Conservation (phyloP, 2,113 vertebrate genomes). For the Cinclus cinclus region DNA sequence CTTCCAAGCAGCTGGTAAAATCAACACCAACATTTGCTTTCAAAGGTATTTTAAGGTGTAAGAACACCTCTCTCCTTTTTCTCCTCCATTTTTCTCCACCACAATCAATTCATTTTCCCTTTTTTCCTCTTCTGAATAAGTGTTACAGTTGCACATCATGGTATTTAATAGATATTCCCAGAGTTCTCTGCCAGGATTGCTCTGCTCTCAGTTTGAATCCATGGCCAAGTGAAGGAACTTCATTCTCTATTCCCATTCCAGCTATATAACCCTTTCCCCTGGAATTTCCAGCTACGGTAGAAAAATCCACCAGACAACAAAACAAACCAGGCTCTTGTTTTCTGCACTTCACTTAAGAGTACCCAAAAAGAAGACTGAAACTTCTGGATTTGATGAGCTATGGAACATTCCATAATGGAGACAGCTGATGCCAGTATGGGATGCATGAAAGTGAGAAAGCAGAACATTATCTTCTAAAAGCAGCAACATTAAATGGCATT, state of each 20-base stretch:
- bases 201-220: not conserved
- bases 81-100: not conserved
- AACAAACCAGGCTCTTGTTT: not conserved
- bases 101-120: not conserved
- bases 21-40: not conserved
- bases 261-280: not conserved
- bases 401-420: not conserved
- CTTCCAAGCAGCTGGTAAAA: not conserved
- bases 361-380: not conserved
- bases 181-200: not conserved
- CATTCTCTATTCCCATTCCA: not conserved
- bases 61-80: not conserved
- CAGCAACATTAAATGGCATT: not conserved
- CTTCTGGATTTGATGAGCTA: not conserved
- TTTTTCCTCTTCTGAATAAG: not conserved
- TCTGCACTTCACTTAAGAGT: not conserved
- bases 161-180: not conserved
- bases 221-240: not conserved
- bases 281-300: not conserved
- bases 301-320: not conserved
- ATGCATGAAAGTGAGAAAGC: not conserved
- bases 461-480: constrained; percentile 21
- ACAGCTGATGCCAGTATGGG: not conserved
- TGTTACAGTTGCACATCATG: accelerated
- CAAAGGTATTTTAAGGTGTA: not conserved